Percentiles rank a stretch among this genome's conserved stretches.
These are phyloP conservation scores for Drosophila obscura DNA, from an alignment of 1,140 invertebrate genomes.

Conservation along the genomic window DNA sequence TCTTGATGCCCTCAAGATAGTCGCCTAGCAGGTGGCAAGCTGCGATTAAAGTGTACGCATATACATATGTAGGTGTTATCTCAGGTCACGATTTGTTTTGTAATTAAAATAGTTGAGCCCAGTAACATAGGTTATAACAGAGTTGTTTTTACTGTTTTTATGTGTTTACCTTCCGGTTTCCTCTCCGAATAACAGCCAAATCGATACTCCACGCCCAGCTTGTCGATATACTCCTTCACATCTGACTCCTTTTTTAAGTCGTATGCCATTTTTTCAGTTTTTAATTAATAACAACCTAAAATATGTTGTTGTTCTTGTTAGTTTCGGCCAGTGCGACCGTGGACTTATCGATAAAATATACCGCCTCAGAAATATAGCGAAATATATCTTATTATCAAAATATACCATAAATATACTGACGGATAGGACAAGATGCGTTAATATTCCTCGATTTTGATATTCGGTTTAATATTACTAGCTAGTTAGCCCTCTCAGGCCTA, in stretches of 20 bases:
- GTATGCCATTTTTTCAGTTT: constrained; percentile 84
- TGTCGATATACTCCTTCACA: constrained; percentile 93
- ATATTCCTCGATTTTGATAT: no score
- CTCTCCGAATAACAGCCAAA: constrained; percentile 95
- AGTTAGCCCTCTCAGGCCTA: no score
- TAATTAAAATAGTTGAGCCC: constrained; percentile 24
- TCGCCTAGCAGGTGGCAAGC: constrained; percentile 96
- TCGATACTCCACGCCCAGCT: constrained; percentile 95
- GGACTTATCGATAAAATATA: no score
- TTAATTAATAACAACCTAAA: no score
- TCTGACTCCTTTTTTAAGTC: constrained; percentile 93
- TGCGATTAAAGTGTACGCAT: constrained; percentile 70
- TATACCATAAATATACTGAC: no score
- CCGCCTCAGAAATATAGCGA: no score
- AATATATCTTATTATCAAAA: no score
- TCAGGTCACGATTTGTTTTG: constrained; percentile 37
- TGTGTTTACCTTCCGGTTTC: constrained; percentile 88
- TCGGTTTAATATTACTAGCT: no score
- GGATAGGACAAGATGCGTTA: no score
- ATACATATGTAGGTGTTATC: constrained; percentile 1
- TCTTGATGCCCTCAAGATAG: constrained; percentile 92
- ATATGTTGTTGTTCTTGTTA: no score
- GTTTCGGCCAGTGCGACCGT: no score
- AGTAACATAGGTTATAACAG: constrained; percentile 60
- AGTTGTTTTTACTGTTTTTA: constrained; percentile 17